Conservation (phyloP, 2,888 invertebrate genomes). For the Oscheius onirici region DNA sequence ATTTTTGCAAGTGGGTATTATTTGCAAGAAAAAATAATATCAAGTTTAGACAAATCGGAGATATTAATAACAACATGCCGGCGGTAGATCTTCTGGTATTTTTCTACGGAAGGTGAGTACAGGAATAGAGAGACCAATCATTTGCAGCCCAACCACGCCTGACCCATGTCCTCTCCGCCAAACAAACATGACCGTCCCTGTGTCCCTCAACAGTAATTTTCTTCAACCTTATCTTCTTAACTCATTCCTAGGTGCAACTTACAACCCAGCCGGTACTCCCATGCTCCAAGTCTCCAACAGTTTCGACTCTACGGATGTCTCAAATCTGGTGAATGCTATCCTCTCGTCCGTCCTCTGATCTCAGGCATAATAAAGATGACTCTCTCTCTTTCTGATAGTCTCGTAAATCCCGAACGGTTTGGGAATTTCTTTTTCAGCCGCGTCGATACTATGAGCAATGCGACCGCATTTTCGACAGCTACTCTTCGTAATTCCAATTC, state of each 20-base stretch:
- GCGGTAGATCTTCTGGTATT: too few species aligned
- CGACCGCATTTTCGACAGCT: neutral
- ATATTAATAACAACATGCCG: too few species aligned
- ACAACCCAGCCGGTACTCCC: neutral
- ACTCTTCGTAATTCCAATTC: neutral
- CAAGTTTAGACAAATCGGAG: too few species aligned
- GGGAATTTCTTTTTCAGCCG: neutral
- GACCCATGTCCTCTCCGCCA: neutral
- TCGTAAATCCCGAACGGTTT: too few species aligned
- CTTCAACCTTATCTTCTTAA: neutral
- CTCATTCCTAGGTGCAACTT: neutral
- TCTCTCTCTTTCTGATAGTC: too few species aligned
- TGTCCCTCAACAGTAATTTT: neutral
- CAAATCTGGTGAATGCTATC: slow-evolving; percentile 1
- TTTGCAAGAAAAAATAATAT: too few species aligned
- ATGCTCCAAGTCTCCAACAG: neutral
- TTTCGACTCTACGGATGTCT: neutral
- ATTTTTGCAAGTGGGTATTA: too few species aligned
- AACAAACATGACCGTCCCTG: neutral
- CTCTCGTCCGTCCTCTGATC: neutral
- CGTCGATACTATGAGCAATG: slow-evolving; percentile 9
- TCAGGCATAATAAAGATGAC: slow-evolving; percentile 13
- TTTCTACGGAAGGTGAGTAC: too few species aligned
- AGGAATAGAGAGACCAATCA: too few species aligned
- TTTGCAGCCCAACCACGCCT: neutral